phyloP scores from a whole-genome alignment of 2,888 invertebrate genomes.

The Hartigia nigra region DNA sequence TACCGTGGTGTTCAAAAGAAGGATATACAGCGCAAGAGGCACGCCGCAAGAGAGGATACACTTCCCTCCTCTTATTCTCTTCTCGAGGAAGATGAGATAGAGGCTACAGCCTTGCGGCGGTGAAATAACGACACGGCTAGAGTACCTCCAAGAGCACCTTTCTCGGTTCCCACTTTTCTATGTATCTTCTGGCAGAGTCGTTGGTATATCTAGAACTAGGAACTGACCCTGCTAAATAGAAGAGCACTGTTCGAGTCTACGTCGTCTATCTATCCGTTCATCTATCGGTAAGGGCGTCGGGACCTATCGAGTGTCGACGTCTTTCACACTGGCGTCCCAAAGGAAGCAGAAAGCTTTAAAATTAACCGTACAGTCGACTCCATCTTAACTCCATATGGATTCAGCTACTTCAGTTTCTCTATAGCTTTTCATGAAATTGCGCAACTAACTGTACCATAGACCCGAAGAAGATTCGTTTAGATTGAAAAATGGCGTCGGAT shows the following conservation, averaged over 20 bases:
- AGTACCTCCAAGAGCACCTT: constrained; percentile 46
- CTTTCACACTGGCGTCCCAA: background rate
- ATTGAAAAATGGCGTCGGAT: background rate
- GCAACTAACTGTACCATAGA: background rate
- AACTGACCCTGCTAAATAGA: background rate
- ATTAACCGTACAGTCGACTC: background rate
- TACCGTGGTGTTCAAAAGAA: constrained; percentile 34
- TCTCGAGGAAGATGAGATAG: constrained; percentile 50
- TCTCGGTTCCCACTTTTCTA: constrained; percentile 37
- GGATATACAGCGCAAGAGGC: constrained; percentile 31
- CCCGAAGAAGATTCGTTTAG: background rate
- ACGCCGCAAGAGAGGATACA: constrained; percentile 23
- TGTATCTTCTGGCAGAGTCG: background rate
- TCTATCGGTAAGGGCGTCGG: background rate
- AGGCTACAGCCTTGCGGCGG: constrained; percentile 55
- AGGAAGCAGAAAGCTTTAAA: background rate
- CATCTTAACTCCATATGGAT: background rate
- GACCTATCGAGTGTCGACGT: background rate
- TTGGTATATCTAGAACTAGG: background rate
- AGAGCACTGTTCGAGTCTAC: background rate
- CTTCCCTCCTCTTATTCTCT: constrained; percentile 35
- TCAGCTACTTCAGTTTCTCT: background rate
- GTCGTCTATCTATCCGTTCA: background rate
- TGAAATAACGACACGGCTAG: constrained; percentile 59
- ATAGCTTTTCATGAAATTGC: background rate